Conservation (phyloP, 2,888 invertebrate species). For the Noctua janthe region DNA sequence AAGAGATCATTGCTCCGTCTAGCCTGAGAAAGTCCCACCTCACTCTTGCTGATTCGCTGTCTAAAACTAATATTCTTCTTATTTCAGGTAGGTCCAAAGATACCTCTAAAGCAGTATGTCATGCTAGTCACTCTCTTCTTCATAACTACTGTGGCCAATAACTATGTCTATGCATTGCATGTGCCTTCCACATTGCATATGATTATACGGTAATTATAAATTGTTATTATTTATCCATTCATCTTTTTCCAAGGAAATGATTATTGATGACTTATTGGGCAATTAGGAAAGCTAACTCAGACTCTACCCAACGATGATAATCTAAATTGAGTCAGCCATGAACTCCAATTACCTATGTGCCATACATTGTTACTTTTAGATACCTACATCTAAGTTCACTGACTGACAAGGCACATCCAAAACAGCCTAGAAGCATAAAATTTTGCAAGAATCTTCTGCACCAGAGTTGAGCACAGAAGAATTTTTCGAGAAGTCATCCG, state of each 20-base stretch:
- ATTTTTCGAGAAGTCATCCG: background rate
- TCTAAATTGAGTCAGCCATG: background rate
- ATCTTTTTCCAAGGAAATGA: slow-evolving; percentile 9
- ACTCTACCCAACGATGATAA: background rate
- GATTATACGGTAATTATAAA: slow-evolving; percentile 84
- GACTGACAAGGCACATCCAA: background rate
- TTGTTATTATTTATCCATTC: background rate
- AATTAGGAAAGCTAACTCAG: background rate
- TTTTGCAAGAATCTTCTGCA: background rate
- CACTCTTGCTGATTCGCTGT: background rate
- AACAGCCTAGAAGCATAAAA: background rate
- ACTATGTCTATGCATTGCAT: slow-evolving; percentile 88
- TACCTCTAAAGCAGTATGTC: slow-evolving; percentile 84
- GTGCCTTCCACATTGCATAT: slow-evolving; percentile 88
- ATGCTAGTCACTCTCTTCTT: slow-evolving; percentile 85
- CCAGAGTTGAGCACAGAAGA: background rate
- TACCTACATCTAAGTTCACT: background rate
- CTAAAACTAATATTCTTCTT: slow-evolving; percentile 54
- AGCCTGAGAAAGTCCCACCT: background rate
- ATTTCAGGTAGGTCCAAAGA: slow-evolving; percentile 84
- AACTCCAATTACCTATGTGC: background rate
- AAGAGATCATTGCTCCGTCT: background rate
- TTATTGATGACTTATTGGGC: background rate
- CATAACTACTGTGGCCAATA: slow-evolving; percentile 86
- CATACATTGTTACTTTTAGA: background rate